phyloP scores from a whole-genome alignment of 2,113 vertebrate genomes.

The Platichthys stellatus region DNA sequence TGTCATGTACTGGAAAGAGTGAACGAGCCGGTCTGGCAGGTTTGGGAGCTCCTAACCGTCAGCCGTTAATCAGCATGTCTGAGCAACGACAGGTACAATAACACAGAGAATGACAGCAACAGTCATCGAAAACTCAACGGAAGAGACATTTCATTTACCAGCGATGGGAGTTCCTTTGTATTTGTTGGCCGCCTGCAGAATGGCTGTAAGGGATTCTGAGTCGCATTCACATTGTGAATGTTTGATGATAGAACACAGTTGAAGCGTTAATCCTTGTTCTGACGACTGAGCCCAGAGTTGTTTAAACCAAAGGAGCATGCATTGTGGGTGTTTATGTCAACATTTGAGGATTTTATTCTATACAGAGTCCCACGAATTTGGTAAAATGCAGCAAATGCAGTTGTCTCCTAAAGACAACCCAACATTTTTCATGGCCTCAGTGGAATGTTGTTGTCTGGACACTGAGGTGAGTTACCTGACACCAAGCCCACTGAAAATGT shows the following conservation, averaged over 20 bases:
- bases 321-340: background rate
- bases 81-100: background rate
- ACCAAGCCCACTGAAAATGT: background rate
- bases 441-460: background rate
- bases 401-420: background rate
- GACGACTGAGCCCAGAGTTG: background rate
- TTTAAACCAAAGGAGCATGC: background rate
- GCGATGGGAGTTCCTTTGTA: background rate
- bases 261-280: background rate
- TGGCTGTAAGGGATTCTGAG: background rate
- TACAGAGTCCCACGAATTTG: background rate
- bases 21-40: slow-evolving; percentile 52
- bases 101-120: background rate
- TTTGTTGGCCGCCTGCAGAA: background rate
- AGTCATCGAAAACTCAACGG: background rate
- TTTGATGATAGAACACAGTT: background rate
- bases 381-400: background rate
- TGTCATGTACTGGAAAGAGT: background rate
- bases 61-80: background rate
- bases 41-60: slow-evolving; percentile 2
- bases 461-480: background rate
- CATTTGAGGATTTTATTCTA: background rate
- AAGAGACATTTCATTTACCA: background rate
- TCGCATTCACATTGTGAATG: background rate
- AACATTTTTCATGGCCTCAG: background rate